These are phyloP conservation scores for Phania funesta DNA, from an alignment of 2,888 invertebrate species.

Conservation along the genomic window DNA sequence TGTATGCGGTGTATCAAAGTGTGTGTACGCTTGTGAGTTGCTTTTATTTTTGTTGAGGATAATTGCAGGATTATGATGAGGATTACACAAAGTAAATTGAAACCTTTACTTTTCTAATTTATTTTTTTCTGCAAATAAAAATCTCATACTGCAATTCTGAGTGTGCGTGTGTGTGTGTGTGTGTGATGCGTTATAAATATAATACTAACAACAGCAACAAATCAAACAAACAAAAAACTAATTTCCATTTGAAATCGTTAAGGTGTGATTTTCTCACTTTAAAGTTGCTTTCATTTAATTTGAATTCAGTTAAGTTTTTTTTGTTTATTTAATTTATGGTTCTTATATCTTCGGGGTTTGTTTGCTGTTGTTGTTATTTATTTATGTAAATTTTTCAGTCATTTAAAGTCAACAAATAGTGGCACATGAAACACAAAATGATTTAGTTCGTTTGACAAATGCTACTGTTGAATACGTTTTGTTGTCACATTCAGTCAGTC, in stretches of 20 bases:
- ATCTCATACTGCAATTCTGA: slow-evolving; percentile 10
- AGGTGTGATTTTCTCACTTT: slow-evolving; percentile 66
- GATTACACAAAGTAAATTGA: slow-evolving; percentile 66
- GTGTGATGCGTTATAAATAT: background rate
- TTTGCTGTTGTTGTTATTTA: slow-evolving; percentile 73
- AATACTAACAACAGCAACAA: slow-evolving; percentile 11
- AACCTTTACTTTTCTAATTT: slow-evolving; percentile 68
- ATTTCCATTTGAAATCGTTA: slow-evolving; percentile 60
- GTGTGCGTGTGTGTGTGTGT: background rate
- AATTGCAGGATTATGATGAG: slow-evolving; percentile 72
- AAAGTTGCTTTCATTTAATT: slow-evolving; percentile 40
- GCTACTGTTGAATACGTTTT: slow-evolving; percentile 66
- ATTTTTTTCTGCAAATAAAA: slow-evolving; percentile 63
- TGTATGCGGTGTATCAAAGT: slow-evolving; percentile 1
- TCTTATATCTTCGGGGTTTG: slow-evolving; percentile 45
- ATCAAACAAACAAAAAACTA: slow-evolving; percentile 29
- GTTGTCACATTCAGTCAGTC: slow-evolving; percentile 35
- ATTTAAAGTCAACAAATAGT: slow-evolving; percentile 46
- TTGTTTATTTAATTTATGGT: slow-evolving; percentile 63
- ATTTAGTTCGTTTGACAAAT: slow-evolving; percentile 75
- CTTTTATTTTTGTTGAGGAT: slow-evolving; percentile 69
- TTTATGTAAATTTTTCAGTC: slow-evolving; percentile 76
- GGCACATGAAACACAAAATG: slow-evolving; percentile 40
- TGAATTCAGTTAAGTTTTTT: slow-evolving; percentile 19
- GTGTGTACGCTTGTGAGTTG: slow-evolving; percentile 41